These are phyloP conservation scores for Chrysogorgia sp. DNA, from an alignment of 92 coral and sea anemone genomes.

Conservation along the genomic window DNA sequence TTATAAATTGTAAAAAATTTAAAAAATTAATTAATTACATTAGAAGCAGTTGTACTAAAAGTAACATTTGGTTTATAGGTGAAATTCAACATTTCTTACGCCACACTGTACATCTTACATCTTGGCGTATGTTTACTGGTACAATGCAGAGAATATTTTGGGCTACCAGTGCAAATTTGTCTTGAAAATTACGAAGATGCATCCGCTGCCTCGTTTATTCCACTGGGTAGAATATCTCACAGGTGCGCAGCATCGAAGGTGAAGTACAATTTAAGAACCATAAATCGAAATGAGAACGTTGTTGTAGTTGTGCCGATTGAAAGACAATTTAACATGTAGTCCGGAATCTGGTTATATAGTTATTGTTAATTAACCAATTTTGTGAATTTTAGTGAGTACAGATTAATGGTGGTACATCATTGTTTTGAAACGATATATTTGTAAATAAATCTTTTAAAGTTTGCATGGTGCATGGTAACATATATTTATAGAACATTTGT, in stretches of 20 bases:
- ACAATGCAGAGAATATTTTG: conserved; percentile 19
- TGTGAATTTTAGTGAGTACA: no score
- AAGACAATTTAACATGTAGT: conserved; percentile 48
- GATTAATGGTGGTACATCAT: no score
- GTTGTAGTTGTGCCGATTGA: conserved; percentile 47
- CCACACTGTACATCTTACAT: conserved; percentile 31
- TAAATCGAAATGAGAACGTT: conserved; percentile 30
- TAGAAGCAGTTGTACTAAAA: background rate
- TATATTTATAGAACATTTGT: no score
- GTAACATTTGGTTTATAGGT: no score
- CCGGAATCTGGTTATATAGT: no score
- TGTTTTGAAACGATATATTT: no score
- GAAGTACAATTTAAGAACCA: conserved; percentile 28
- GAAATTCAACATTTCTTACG: conserved; percentile 37
- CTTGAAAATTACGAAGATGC: conserved; percentile 23
- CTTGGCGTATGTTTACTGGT: conserved; percentile 18
- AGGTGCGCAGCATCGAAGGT: conserved; percentile 54
- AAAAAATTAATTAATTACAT: background rate
- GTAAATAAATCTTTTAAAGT: no score
- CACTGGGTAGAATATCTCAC: conserved; percentile 51
- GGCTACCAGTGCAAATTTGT: conserved; percentile 38
- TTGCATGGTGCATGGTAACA: no score
- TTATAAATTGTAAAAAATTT: no score
- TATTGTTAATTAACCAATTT: no score
- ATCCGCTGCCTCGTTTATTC: conserved; percentile 49